Evolutionary conservation across 1,140 invertebrate species (phyloP).

Genomic region (Latrodectus geometricus): DNA sequence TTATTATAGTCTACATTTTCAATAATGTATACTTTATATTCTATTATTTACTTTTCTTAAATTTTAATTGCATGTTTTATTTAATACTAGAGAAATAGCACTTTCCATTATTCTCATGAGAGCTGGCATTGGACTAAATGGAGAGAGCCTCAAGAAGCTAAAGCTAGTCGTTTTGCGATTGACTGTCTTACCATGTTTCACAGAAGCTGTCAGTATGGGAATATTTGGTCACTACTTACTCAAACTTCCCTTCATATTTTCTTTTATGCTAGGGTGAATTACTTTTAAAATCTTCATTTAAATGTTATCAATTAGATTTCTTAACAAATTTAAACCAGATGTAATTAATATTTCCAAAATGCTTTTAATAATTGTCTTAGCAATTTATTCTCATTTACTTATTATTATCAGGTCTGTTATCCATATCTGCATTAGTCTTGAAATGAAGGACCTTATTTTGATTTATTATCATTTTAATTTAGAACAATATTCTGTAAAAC

Average conservation of each 20-base stretch:
- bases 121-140: conserved; percentile 92
- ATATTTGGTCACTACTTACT: conserved; percentile 81
- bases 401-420: too few relatives aligned
- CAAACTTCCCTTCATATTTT: conserved; percentile 87
- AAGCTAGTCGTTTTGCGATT: conserved; percentile 83
- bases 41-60: too few relatives aligned
- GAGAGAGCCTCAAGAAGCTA: conserved; percentile 82
- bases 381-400: too few relatives aligned
- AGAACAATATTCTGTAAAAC: too few relatives aligned
- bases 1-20: too few relatives aligned
- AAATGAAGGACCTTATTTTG: too few relatives aligned
- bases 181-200: conserved; percentile 85
- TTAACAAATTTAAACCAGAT: not conserved
- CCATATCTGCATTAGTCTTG: too few relatives aligned
- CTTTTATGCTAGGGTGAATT: conserved; percentile 80
- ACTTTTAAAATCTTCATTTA: not conserved
- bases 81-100: conserved; percentile 80
- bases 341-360: too few relatives aligned
- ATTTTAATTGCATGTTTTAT: too few relatives aligned
- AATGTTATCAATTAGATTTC: not conserved
- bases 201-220: conserved; percentile 80
- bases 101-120: conserved; percentile 90
- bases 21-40: too few relatives aligned
- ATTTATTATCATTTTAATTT: too few relatives aligned
- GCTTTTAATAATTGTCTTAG: too few relatives aligned